Evolutionary conservation across 2,888 invertebrate genomes (phyloP).

Genomic region (Copidosoma aretas): DNA sequence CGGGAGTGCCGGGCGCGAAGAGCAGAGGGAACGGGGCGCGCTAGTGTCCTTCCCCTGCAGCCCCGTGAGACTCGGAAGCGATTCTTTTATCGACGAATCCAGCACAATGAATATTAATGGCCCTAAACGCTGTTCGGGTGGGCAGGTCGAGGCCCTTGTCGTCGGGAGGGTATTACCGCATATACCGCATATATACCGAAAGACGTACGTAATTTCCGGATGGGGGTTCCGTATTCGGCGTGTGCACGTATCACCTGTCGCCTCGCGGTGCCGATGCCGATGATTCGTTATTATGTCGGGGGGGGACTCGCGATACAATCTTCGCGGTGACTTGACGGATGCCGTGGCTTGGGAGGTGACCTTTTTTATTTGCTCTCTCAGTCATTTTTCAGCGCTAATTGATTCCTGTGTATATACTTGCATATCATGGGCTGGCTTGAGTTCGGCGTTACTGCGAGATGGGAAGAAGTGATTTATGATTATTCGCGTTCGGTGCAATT

Average conservation of each 20-base stretch:
- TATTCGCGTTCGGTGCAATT: not conserved
- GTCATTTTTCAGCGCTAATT: not conserved
- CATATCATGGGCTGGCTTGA: not conserved
- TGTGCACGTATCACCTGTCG: not conserved
- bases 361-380: not conserved
- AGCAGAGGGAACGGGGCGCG: not conserved
- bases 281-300: slow-evolving; percentile 23
- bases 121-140: slow-evolving; percentile 29
- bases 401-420: not conserved
- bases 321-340: slow-evolving; percentile 16
- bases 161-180: not conserved
- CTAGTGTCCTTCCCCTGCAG: not conserved
- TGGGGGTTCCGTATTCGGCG: slow-evolving; percentile 27
- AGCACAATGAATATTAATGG: slow-evolving; percentile 53
- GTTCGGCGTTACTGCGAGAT: not conserved
- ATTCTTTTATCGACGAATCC: slow-evolving; percentile 48
- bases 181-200: too few relatives aligned
- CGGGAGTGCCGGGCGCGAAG: not conserved
- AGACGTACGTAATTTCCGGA: slow-evolving; percentile 39
- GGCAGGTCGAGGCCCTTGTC: slow-evolving; percentile 34
- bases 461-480: not conserved
- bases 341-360: not conserved
- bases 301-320: not conserved
- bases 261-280: too few relatives aligned
- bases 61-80: slow-evolving; percentile 26